Conservation (phyloP, 1,140 invertebrate species). For the Leptopilina clavipes region DNA sequence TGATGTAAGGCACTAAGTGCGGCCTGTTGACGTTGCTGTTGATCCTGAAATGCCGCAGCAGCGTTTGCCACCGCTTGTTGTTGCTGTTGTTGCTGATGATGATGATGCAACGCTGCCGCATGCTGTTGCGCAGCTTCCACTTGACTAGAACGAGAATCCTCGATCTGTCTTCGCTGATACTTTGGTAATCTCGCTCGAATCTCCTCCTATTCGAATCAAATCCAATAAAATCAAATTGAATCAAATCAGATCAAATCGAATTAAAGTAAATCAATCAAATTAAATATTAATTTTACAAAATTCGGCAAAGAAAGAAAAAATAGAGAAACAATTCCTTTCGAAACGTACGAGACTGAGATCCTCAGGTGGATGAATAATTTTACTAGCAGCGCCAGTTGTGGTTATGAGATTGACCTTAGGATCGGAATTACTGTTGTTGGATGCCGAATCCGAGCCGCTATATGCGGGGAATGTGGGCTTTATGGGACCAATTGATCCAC, state of each 20-base stretch:
- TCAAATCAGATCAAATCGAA: no score
- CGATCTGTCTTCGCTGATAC: conserved; percentile 78
- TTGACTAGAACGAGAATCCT: conserved; percentile 74
- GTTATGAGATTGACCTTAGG: conserved; percentile 85
- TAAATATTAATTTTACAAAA: no score
- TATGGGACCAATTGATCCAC: conserved; percentile 73
- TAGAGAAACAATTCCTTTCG: not conserved
- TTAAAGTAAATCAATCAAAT: no score
- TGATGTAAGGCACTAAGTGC: conserved; percentile 64
- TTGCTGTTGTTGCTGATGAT: conserved; percentile 57
- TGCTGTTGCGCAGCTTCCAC: conserved; percentile 76
- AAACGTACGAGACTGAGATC: conserved; percentile 88
- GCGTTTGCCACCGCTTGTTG: conserved; percentile 62
- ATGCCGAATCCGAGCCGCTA: conserved; percentile 67
- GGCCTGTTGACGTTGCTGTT: conserved; percentile 72
- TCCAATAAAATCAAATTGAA: no score
- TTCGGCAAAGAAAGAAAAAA: no score
- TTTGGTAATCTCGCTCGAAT: conserved; percentile 84
- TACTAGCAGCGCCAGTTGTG: conserved; percentile 88
- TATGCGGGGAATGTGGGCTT: conserved; percentile 89
- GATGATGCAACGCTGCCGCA: conserved; percentile 66
- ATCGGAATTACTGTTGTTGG: conserved; percentile 68
- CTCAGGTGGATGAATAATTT: conserved; percentile 95
- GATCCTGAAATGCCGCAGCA: conserved; percentile 70
- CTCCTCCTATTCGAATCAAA: conserved; percentile 85